Evolutionary conservation across 92 coral and sea anemone species (phyloP), one percentile per base, ranked within the genome.

Genomic region (Zoanthus gigantus): DNA sequence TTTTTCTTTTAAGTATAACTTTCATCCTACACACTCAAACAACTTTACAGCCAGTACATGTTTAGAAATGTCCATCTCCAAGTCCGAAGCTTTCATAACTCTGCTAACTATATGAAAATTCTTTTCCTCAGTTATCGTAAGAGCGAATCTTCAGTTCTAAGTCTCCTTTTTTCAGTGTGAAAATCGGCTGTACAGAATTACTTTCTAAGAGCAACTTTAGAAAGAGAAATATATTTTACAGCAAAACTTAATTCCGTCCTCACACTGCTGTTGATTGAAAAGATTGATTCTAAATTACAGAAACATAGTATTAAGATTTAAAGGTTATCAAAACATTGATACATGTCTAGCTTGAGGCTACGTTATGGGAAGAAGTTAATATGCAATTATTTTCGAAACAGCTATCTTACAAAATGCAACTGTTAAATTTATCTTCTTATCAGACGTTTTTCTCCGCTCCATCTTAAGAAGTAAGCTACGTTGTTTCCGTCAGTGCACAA

Each of bases 211-310:
- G 5, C 42, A 30, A 34, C 10, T 69, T 69, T 31, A 69, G 74
- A 6, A 29, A 69, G 4, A 3, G 10, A 29, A 1, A 69, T 11
- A 9, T 29, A 16, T 77, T 56, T 11, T 1, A 54, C 14, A 50
- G 65, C 6, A 52, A 53, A 48, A 50, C 65, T 45, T 77, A 77
- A 54, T 77, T 53, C 47, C 85, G 28, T 23, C 29, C 63, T 66
- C 13, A 45, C 47, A 45, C 2, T 71, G 15, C 11, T 30, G 85
- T 81, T 81, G 85, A 81, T 81, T 81, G 85, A 81, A 67, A 66
- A 81, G 74, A 31, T 81, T 56, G 54, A 63, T 81, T 81, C n/a
- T 29, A 81, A 81, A 81, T 81, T 81, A 81, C 85, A 37, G 60
- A 54, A 68, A 63, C 57, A 63, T 42, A 63, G 9, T 69, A 61